phyloP scores from a whole-genome alignment of 2,113 vertebrate genomes.

The Oryzias woworae region DNA sequence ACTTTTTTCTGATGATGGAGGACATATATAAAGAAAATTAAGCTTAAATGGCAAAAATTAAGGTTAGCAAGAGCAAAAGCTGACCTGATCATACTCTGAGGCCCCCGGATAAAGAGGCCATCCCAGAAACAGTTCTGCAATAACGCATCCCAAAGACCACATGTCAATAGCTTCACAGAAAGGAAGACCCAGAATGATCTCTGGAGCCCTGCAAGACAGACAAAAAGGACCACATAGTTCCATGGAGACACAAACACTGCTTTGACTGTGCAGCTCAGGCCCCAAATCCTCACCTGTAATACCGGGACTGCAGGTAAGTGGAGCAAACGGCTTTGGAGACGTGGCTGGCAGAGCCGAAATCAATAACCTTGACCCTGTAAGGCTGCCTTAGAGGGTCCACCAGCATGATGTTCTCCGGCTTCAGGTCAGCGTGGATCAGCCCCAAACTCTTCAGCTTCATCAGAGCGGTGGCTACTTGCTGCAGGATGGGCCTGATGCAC shows the following conservation, averaged over 20 bases:
- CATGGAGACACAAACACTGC: not conserved
- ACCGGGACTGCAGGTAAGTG: conserved; percentile 95
- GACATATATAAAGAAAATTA: no score
- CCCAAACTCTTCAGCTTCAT: conserved; percentile 97
- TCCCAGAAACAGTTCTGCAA: conserved; percentile 95
- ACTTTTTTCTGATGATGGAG: no score
- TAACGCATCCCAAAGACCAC: conserved; percentile 98
- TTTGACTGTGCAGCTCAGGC: not conserved
- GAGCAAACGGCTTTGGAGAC: conserved; percentile 97
- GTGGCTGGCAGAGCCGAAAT: conserved; percentile 96
- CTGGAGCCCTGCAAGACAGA: conserved; percentile 84
- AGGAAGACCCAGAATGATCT: conserved; percentile 94
- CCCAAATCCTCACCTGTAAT: conserved; percentile 86
- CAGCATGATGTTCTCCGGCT: conserved; percentile 98
- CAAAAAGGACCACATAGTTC: not conserved
- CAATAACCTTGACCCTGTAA: conserved; percentile 96
- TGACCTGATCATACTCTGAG: conserved; percentile 97
- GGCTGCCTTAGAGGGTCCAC: conserved; percentile 94
- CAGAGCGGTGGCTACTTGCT: conserved; percentile 95
- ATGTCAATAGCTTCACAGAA: conserved; percentile 99
- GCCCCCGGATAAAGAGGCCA: conserved; percentile 98
- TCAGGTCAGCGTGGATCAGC: conserved; percentile 95
- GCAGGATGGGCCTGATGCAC: conserved; percentile 93
- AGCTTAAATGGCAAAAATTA: not conserved
- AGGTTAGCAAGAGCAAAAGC: conserved; percentile 45